Conservation (phyloP, 23 tunicate species). For the Styela plicata region DNA sequence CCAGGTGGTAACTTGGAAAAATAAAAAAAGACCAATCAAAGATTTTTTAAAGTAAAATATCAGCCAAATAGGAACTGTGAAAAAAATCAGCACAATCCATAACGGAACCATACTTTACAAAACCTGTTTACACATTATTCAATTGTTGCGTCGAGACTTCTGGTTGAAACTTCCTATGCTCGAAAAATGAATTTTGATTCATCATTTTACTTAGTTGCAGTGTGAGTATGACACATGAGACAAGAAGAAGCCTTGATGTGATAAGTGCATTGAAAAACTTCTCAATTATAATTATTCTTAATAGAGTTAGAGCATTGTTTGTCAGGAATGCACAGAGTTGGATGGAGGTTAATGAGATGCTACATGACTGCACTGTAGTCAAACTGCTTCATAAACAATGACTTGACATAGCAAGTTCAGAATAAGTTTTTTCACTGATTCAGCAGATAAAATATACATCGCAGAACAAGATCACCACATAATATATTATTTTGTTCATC, state of each 20-base stretch:
- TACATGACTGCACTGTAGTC: not conserved
- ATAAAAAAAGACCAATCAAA: no score
- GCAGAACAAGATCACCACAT: not conserved
- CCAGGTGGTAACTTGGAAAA: no score
- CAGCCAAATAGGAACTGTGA: no score
- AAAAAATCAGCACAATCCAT: no score
- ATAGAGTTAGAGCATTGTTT: not conserved
- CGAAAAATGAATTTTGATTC: no score
- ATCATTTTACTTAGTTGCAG: no score
- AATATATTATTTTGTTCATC: not conserved
- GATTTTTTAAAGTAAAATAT: no score
- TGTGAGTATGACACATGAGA: not conserved
- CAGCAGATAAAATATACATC: not conserved
- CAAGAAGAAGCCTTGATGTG: not conserved
- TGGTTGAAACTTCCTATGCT: no score
- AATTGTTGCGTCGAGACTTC: no score
- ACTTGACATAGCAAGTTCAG: not conserved
- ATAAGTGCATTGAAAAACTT: not conserved
- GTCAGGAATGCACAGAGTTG: constrained; percentile 2
- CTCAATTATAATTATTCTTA: not conserved
- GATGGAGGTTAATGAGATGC: not conserved
- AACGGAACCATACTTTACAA: no score
- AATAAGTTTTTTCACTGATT: not conserved
- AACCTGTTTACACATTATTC: no score
- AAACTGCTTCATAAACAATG: not conserved